These are phyloP conservation scores for Apeira syringaria DNA, from an alignment of 2,888 invertebrate species.

Conservation along the genomic window DNA sequence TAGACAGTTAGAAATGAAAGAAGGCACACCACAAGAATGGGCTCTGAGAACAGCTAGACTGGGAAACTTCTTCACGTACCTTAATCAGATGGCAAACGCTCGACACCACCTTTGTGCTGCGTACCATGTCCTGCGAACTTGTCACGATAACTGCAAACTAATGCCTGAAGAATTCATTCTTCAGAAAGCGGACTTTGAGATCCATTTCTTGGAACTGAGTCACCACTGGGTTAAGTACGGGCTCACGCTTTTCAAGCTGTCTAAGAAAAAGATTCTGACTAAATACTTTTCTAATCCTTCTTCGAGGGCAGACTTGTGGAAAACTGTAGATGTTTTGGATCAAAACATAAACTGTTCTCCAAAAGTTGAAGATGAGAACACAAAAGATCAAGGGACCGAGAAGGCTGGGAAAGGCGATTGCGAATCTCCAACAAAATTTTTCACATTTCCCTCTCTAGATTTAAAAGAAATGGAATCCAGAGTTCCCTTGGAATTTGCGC, in stretches of 20 bases:
- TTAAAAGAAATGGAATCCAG: slow-evolving; percentile 62
- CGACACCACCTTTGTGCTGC: slow-evolving; percentile 87
- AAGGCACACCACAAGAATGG: slow-evolving; percentile 84
- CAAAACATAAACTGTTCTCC: slow-evolving; percentile 40
- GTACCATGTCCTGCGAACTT: slow-evolving; percentile 78
- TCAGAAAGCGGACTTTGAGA: slow-evolving; percentile 68
- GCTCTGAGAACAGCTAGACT: slow-evolving; percentile 79
- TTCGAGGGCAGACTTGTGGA: slow-evolving; percentile 63
- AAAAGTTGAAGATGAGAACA: slow-evolving; percentile 58
- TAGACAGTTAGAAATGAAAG: slow-evolving; percentile 81
- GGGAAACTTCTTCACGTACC: slow-evolving; percentile 76
- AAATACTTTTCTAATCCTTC: slow-evolving; percentile 62
- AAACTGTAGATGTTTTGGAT: slow-evolving; percentile 55
- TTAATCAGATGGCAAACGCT: slow-evolving; percentile 72
- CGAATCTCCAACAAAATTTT: slow-evolving; percentile 46
- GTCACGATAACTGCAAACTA: slow-evolving; percentile 78
- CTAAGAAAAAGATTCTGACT: slow-evolving; percentile 73
- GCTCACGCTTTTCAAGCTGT: slow-evolving; percentile 80
- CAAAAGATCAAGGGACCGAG: slow-evolving; percentile 59
- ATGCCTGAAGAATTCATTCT: slow-evolving; percentile 69
- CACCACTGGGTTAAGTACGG: slow-evolving; percentile 86
- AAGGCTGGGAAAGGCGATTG: slow-evolving; percentile 62
- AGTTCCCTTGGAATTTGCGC: slow-evolving; percentile 53
- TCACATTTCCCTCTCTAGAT: slow-evolving; percentile 60
- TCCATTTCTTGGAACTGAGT: slow-evolving; percentile 76